phyloP scores from a whole-genome alignment of 2,888 invertebrate genomes.

The Prosapia bicincta region DNA sequence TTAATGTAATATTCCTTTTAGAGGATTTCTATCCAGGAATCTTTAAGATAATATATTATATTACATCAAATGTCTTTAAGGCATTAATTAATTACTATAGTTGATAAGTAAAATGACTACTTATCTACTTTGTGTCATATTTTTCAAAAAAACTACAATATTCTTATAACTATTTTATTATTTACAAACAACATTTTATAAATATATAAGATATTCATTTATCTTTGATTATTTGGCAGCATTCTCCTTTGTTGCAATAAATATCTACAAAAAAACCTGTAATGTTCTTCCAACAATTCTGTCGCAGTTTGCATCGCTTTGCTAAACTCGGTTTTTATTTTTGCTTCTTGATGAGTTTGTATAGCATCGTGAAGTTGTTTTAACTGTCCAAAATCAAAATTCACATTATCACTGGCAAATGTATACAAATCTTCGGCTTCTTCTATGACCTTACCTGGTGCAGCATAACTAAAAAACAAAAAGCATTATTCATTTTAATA shows the following conservation, averaged over 20 bases:
- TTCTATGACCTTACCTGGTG: too few relatives aligned
- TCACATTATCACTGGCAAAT: slow-evolving; percentile 32
- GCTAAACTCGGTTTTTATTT: slow-evolving; percentile 18
- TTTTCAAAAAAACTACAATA: too few relatives aligned
- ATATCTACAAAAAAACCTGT: slow-evolving; percentile 31
- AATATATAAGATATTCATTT: too few relatives aligned
- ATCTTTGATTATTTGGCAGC: not conserved
- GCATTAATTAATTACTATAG: too few relatives aligned
- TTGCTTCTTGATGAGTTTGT: slow-evolving; percentile 21
- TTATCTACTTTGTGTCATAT: too few relatives aligned
- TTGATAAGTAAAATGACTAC: too few relatives aligned
- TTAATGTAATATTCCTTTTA: too few relatives aligned
- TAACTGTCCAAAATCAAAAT: slow-evolving; percentile 32
- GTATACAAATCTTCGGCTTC: slow-evolving; percentile 27
- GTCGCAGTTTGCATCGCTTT: slow-evolving; percentile 29
- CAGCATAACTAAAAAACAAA: too few relatives aligned
- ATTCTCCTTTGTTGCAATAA: slow-evolving; percentile 25
- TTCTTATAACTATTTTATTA: not conserved
- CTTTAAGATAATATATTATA: too few relatives aligned
- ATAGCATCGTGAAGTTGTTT: slow-evolving; percentile 25
- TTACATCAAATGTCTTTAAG: too few relatives aligned
- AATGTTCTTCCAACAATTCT: slow-evolving; percentile 29
- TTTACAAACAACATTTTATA: not conserved
- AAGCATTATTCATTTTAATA: too few relatives aligned
- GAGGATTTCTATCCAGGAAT: too few relatives aligned